Evolutionary conservation across 2,113 vertebrate species (phyloP).

Genomic region (Vombatus ursinus): DNA sequence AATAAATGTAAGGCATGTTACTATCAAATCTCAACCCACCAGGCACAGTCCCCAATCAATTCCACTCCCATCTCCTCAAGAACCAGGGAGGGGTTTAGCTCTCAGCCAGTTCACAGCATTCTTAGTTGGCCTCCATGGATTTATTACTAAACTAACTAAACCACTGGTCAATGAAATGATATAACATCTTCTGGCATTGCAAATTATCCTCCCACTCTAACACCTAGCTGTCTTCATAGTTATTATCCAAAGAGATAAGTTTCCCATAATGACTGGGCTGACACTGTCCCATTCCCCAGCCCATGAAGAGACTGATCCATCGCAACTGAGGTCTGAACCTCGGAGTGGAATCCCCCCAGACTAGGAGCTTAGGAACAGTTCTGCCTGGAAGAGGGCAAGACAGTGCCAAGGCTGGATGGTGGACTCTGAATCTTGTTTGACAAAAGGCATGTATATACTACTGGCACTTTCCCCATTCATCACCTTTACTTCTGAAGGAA

Average conservation of each 20-base stretch:
- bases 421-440: background rate
- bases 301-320: background rate
- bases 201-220: background rate
- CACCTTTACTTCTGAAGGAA: background rate
- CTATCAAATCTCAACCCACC: background rate
- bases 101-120: background rate
- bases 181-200: background rate
- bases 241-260: background rate
- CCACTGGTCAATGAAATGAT: background rate
- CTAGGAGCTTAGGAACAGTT: background rate
- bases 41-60: too few relatives aligned
- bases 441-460: background rate
- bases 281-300: background rate
- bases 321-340: background rate
- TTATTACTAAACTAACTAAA: background rate
- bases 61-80: too few relatives aligned
- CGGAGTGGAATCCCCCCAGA: background rate
- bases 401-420: background rate
- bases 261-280: background rate
- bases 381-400: background rate
- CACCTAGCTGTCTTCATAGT: background rate
- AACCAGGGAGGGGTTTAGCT: too few relatives aligned
- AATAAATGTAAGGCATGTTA: background rate
- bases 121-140: background rate
- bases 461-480: background rate